These are phyloP conservation scores for Orthochromis indermauri DNA, from an alignment of 2,113 vertebrate species.

Conservation along the genomic window DNA sequence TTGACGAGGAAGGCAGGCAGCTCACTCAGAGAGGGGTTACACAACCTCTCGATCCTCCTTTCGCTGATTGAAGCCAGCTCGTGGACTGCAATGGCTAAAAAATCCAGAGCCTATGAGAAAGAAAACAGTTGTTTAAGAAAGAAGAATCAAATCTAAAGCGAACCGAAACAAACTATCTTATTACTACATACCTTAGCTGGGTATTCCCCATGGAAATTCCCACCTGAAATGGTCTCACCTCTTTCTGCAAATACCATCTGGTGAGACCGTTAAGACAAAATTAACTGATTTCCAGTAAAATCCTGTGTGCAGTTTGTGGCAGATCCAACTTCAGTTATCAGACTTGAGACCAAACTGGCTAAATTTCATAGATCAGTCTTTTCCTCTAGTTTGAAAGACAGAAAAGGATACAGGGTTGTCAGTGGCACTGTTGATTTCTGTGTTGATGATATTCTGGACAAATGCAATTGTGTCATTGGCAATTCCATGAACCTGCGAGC, in stretches of 20 bases:
- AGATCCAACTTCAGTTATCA: background rate
- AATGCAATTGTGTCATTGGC: constrained; percentile 93
- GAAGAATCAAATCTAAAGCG: background rate
- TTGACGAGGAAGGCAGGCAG: constrained; percentile 93
- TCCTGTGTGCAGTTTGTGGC: background rate
- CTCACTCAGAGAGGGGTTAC: constrained; percentile 93
- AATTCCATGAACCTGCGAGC: constrained; percentile 85
- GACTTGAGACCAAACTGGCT: background rate
- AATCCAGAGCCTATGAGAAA: constrained; percentile 77
- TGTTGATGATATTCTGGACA: constrained; percentile 88
- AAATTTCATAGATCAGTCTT: background rate
- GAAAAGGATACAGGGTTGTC: constrained; percentile 96
- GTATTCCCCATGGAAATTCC: constrained; percentile 98
- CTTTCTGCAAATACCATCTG: constrained; percentile 98
- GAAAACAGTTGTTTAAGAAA: background rate
- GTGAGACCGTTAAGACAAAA: constrained; percentile 13
- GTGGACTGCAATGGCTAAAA: constrained; percentile 88
- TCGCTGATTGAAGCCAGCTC: constrained; percentile 96
- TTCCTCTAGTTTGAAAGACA: background rate
- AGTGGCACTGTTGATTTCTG: constrained; percentile 96
- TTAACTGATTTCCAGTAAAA: background rate
- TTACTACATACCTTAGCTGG: constrained; percentile 72
- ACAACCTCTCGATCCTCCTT: constrained; percentile 90
- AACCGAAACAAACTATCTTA: background rate
- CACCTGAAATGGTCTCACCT: constrained; percentile 95